Base-by-base conservation (phyloP, 2,888 invertebrate species). In the Molanna angustata region DNA sequence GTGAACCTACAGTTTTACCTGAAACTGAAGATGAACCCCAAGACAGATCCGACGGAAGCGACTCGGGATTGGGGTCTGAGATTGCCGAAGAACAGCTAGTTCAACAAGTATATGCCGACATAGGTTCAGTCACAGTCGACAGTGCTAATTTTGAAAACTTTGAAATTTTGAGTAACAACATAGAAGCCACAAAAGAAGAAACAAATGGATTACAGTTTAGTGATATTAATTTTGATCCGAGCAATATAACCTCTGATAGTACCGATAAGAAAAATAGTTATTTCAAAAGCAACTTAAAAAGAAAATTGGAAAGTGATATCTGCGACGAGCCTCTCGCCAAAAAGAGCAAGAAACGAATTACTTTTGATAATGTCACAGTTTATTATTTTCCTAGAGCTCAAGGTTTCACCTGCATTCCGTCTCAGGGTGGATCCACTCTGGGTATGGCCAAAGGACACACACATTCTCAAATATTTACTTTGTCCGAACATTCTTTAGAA, bases 331-430 rank as follows among this genome's bases (percentile, higher is more conserved):
- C 76, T 3, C 65, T 66, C 42, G 70, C 69, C 56, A 78, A 86
- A 65, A 88, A 85, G 67, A 82, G 82, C 65, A 92, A 90, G 72
- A 85, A 87, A 62, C 84, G 83, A 37, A 93, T 97, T 58, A 84
- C 86, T 60, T 97, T 97, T 69, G 89, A 94, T 63, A 88, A 85
- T 61, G 96, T 97, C 0, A 93, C 93, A 16, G 94, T 97, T 7
- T 97, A 84, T 72, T 97, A 96, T 73, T 97, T 98, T 73, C 92
- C 93, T 2, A 79, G 97, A 65, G 83, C 92, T 49, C 93, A 94
- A 76, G 94, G 93, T 16, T 92, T 93, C 71, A 87, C 90, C 31
- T 93, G 94, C 73, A 91, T 94, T 57, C 94, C 94, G 43, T 93
- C 93, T 9, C 87, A 90, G 73, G 91, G 91, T 50, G 88, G 88